Evolutionary conservation across 2,888 invertebrate species (phyloP).

Genomic region (Tethea ocularis): DNA sequence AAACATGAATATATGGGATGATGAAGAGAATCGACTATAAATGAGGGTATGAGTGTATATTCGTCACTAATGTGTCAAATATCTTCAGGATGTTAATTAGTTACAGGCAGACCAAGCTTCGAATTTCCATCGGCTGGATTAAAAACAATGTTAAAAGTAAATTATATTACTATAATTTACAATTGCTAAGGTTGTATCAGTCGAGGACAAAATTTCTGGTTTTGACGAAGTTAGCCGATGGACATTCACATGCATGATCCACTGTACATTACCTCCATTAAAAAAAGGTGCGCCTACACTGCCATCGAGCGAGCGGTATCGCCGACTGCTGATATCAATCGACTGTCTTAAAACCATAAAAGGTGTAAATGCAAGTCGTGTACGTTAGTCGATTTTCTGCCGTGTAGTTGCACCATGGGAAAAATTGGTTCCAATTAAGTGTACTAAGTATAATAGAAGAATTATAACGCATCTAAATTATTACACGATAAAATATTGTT

Average conservation of each 20-base stretch:
- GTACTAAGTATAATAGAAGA: neutral
- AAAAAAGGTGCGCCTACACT: neutral
- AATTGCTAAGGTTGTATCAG: neutral
- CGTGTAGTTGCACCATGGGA: neutral
- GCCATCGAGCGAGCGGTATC: neutral
- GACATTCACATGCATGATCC: neutral
- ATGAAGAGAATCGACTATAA: neutral
- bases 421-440: neutral
- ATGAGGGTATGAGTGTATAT: neutral
- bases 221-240: neutral
- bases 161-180: too few species aligned
- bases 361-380: neutral
- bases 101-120: neutral
- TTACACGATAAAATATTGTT: too few species aligned
- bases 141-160: neutral
- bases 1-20: constrained; percentile 2
- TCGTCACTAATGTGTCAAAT: neutral
- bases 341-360: too few species aligned
- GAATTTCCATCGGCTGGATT: neutral
- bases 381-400: neutral
- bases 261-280: neutral
- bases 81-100: neutral
- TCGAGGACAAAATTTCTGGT: too few species aligned
- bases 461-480: too few species aligned
- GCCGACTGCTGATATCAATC: too few species aligned